Conservation (phyloP, 2,888 invertebrate species). For the Tipula confusa region DNA sequence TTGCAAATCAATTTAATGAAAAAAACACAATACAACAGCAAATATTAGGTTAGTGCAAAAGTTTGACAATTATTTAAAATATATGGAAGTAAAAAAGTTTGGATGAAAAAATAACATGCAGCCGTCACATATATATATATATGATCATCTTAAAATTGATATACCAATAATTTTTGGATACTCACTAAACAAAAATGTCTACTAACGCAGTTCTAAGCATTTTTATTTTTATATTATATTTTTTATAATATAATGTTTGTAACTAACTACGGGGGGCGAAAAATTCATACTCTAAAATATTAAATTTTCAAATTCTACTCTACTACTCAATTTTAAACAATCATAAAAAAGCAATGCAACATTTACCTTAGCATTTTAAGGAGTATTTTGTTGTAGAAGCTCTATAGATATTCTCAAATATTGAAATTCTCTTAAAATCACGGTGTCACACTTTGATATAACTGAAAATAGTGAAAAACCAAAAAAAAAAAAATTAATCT, state of each 20-base stretch:
- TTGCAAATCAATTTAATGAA: neutral
- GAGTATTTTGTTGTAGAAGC: neutral
- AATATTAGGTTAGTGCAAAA: neutral
- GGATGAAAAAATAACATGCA: neutral
- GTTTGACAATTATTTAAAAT: neutral
- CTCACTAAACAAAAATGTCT: neutral
- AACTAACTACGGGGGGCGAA: neutral
- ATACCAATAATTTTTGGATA: neutral
- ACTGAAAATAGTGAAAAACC: constrained; percentile 39
- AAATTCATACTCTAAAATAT: neutral
- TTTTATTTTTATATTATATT: neutral
- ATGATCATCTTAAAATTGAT: neutral
- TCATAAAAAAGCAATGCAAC: constrained; percentile 25
- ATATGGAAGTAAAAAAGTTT: neutral
- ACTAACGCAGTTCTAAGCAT: neutral
- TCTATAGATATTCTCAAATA: neutral
- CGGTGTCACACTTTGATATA: neutral
- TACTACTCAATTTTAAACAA: constrained; percentile 6
- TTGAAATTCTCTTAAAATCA: neutral
- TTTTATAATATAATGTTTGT: neutral
- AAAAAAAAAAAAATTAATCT: constrained; percentile 35
- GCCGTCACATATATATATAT: neutral
- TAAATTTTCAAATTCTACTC: neutral
- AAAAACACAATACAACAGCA: neutral
- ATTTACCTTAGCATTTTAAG: constrained; percentile 27